Evolutionary conservation across 2,797 vertebrate species (phyloP).

Genomic region (Sandelia bainsii): DNA sequence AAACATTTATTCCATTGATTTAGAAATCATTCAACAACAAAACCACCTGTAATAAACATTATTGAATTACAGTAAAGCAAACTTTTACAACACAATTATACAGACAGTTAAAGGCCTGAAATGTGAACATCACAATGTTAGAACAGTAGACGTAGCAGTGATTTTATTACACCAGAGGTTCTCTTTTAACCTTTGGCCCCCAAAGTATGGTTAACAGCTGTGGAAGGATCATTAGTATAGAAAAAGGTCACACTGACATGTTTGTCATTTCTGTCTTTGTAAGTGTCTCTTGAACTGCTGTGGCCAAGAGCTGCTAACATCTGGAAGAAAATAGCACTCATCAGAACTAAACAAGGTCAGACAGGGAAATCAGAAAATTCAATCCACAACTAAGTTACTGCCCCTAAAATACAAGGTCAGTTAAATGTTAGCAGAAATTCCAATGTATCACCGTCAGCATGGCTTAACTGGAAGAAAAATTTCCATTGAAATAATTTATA

Average conservation of each 20-base stretch:
- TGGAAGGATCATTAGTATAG: constrained; percentile 35
- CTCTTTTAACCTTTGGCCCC: constrained; percentile 26
- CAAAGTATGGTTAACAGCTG: constrained; percentile 36
- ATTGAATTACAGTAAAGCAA: constrained; percentile 10
- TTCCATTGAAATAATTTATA: constrained; percentile 58
- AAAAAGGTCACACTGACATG: constrained; percentile 26
- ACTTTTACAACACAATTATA: constrained; percentile 5
- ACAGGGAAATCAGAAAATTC: constrained; percentile 39
- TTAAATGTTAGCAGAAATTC: constrained; percentile 52
- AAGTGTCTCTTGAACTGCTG: constrained; percentile 29
- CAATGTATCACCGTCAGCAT: constrained; percentile 27
- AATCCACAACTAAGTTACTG: constrained; percentile 42
- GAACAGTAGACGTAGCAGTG: constrained; percentile 12
- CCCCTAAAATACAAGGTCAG: constrained; percentile 71
- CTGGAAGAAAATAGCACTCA: constrained; percentile 49
- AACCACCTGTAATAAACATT: constrained; percentile 66
- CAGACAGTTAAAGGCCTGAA: constrained; percentile 44
- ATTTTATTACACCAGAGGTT: constrained; percentile 22
- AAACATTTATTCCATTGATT: constrained; percentile 48
- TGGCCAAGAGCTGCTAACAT: constrained; percentile 26
- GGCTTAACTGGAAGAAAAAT: constrained; percentile 38
- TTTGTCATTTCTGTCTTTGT: constrained; percentile 18
- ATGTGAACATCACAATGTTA: constrained; percentile 45
- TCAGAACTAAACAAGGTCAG: constrained; percentile 53
- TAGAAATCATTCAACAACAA: constrained; percentile 42